Base-by-base conservation (phyloP, 1,140 invertebrate species). In the Trachymyrmex cornetzi region DNA sequence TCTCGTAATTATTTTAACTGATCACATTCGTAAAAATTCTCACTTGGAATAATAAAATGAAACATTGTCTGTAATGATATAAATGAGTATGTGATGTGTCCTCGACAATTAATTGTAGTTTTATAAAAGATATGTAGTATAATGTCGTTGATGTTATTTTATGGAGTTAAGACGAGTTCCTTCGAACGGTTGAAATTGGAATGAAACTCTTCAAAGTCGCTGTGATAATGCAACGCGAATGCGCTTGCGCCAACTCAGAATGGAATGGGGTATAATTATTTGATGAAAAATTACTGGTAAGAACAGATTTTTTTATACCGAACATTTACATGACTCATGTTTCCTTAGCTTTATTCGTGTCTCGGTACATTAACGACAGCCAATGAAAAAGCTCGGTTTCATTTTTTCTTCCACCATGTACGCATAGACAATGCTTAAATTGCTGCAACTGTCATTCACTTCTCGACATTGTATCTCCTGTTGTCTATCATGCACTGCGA, bases 391-490 rank as follows among this genome's bases (percentile, higher is more conserved):
- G 22, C 7, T 44, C 6, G 30, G 64, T 44, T 44, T 24, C 19
- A 7, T n/a, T 80, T 64, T 55, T 55, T 55, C 9, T 48, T 55
- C n/a, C 4, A 6, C 2, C 63, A 53, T 24, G 27, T 38, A 22
- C n/a, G 1, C 30, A 67, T 19, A 30, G 14, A 38, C 27, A 38
- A 38, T 53, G 14, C 63, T 80, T 67, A 80, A 80, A 80, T 80
- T 80, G 30, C 77, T 7, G 1, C 27, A 66, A 67, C 77, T 80
- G 77, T 80, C 77, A 80, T 27, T 80, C 77, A 67, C 30, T 53
- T 30, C 6, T 24, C 9, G 48, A 80, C 44, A 0, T 66, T 59
- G 77, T 55, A 55, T 24, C 9, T 55, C 14, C 3, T 19, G n/a
- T 48, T 34, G 77, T 80, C 77, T 34, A 27, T 55, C 38, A 66